Evolutionary conservation across 2,888 invertebrate genomes (phyloP).

Genomic region (Machimus atricapillus): DNA sequence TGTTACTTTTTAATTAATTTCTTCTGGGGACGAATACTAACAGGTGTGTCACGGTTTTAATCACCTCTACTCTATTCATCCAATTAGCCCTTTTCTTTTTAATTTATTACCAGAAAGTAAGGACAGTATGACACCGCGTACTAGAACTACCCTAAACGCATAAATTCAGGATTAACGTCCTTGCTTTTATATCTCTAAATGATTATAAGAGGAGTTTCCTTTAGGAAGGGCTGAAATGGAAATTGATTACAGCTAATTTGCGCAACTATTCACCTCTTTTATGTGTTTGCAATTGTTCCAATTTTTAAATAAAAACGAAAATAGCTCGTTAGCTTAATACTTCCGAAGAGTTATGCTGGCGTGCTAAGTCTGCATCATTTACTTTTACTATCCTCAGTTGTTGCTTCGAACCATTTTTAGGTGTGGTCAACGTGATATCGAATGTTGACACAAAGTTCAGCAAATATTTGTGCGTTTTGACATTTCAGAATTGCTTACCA

Average conservation of each 20-base stretch:
- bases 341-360: not conserved
- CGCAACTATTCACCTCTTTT: not conserved
- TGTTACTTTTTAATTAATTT: conserved; percentile 18
- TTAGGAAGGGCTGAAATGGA: not conserved
- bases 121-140: not conserved
- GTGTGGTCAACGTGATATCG: not conserved
- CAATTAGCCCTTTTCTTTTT: conserved; percentile 20
- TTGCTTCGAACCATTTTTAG: not conserved
- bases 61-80: not conserved
- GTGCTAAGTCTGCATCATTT: not conserved
- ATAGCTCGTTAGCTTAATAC: not conserved
- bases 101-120: conserved; percentile 1
- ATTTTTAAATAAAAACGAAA: not conserved
- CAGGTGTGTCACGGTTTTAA: conserved; percentile 1
- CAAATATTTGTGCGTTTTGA: not conserved
- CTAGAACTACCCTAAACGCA: not conserved
- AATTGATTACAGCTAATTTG: not conserved
- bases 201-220: not conserved
- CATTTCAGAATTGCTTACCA: not conserved
- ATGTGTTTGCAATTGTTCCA: not conserved
- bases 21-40: not conserved
- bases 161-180: not conserved
- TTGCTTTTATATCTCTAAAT: not conserved
- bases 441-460: not conserved
- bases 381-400: not conserved